Evolutionary conservation across 1,140 invertebrate species (phyloP).

Genomic region (Conus betulinus): DNA sequence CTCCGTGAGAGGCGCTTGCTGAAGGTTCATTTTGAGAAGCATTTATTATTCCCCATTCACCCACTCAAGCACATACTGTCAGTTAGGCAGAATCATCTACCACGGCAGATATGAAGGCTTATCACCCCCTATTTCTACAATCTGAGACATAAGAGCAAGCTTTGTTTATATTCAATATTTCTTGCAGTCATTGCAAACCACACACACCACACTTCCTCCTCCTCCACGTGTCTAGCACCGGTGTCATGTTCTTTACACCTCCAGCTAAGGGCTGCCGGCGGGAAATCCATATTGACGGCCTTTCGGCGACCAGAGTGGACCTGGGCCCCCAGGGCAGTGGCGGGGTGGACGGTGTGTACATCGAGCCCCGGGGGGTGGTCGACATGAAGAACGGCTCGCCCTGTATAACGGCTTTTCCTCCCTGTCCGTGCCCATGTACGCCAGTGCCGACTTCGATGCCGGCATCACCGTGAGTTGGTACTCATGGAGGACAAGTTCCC

Average conservation of each 20-base stretch:
- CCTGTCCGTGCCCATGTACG: slow-evolving; percentile 28
- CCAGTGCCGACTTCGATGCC: slow-evolving; percentile 14
- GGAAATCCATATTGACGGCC: slow-evolving; percentile 35
- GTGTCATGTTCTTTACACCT: not conserved
- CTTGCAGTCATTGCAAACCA: no score
- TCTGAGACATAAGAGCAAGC: no score
- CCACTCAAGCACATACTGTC: no score
- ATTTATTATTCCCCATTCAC: no score
- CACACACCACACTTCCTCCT: not conserved
- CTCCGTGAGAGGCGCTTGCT: no score
- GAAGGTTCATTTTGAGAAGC: no score
- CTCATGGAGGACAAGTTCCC: slow-evolving; percentile 26
- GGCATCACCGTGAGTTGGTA: slow-evolving; percentile 27
- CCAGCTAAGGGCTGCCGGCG: not conserved
- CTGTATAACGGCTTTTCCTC: no score
- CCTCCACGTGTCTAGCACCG: not conserved
- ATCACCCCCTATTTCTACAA: no score
- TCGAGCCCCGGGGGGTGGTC: slow-evolving; percentile 10
- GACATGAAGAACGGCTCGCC: slow-evolving; percentile 16
- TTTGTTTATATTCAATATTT: no score
- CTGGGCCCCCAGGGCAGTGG: not conserved
- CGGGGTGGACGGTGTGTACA: not conserved
- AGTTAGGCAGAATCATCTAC: no score
- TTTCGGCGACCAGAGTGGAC: not conserved
- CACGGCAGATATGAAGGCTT: no score